phyloP scores from a whole-genome alignment of 2,113 vertebrate species.

The Syrmaticus mikado region DNA sequence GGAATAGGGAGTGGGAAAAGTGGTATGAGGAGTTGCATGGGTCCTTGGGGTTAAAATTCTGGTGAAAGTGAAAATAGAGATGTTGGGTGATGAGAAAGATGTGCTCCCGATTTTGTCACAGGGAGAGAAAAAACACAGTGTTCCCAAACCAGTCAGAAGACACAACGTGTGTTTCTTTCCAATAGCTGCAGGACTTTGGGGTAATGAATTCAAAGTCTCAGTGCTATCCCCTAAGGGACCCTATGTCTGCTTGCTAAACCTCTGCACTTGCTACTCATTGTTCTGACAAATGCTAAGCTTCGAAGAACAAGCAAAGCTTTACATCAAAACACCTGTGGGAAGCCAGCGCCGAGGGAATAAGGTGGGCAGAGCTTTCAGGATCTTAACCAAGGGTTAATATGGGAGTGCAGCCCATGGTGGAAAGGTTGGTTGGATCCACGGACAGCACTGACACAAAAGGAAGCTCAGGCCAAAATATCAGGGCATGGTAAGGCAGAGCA shows the following conservation, averaged over 20 bases:
- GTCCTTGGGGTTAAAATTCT: background rate
- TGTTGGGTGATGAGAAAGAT: background rate
- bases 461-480: background rate
- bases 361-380: background rate
- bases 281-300: conserved; percentile 53
- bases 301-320: conserved; percentile 36
- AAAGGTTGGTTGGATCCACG: background rate
- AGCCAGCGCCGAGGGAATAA: background rate
- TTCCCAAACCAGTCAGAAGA: background rate
- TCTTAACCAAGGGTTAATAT: background rate
- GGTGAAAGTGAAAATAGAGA: background rate
- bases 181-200: conserved; percentile 22
- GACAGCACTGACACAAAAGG: background rate
- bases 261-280: conserved; percentile 7
- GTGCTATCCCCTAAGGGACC: background rate
- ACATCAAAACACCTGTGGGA: background rate
- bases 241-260: conserved; percentile 29
- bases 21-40: background rate
- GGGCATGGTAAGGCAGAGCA: background rate
- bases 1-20: background rate
- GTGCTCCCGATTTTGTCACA: background rate
- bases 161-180: background rate
- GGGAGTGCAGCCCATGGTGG: background rate
- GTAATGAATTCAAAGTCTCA: conserved; percentile 19
- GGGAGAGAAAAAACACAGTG: background rate